Base-by-base conservation (phyloP, 2,797 vertebrate genomes). In the Sebastes oblongus region DNA sequence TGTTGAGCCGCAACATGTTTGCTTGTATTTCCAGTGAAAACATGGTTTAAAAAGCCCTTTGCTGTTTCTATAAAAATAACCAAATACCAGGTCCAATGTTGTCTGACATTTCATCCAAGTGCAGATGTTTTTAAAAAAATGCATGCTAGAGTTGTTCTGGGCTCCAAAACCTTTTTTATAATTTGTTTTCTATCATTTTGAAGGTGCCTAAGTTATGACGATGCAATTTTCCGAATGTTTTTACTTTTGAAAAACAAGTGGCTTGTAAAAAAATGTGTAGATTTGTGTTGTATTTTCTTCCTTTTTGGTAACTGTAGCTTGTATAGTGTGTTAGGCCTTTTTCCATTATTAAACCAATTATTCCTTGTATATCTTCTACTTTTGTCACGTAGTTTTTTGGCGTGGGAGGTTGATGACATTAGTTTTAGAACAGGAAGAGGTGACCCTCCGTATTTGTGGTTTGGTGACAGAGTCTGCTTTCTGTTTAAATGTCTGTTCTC, bases 161-260 rank as follows among this genome's bases (percentile, higher is more conserved):
- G 78, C 86, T 93, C 83, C 80, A 74, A 88, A 67, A 36, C 20
- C 20, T 69, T 80, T 87, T 88, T 72, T 59, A 65, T 65, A 78
- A 85, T 62, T 86, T 80, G 39, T 91, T 93, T 93, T 91, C 66
- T 89, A 88, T 92, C 62, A 70, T 91, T 91, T 91, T 87, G 72
- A 89, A 77, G 85, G 89, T 94, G 91, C 91, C 92, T 95, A 94
- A 95, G 87, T 95, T 94, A 93, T 93, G 79, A 93, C 29, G 80
- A 93, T 93, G 91, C 91, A 92, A 91, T 90, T 92, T 89, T 83
- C 76, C 65, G 54, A 93, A 94, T 90, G 93, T 94, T 93, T 91
- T 90, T 84, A 86, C 84, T 87, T 84, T 80, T 89, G 58, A 65
- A 81, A 86, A 90, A 83, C 69, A 85, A 86, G 80, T 86, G 84